Base-by-base conservation (phyloP, 2,888 invertebrate species). In the Leptarthrus brevirostris region DNA sequence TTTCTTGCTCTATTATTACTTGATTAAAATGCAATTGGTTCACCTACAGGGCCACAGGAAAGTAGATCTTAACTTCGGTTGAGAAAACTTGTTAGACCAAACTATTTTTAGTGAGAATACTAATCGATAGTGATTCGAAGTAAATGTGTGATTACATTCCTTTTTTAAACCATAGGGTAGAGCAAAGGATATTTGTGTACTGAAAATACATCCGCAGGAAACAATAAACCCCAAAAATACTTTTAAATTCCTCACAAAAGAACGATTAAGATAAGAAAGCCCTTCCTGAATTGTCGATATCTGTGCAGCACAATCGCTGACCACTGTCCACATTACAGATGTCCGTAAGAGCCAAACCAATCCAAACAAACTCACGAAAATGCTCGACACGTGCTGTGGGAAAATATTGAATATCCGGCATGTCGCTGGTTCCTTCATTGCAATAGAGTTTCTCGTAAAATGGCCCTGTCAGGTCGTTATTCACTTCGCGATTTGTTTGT, bases 401-500 rank as follows among this genome's bases (percentile, higher is more conserved):
- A 69, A 72, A 74, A 66, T 74, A 74, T 44, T 74, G 72, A 56
- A 74, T 72, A 69, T 74, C 74, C 74, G 74, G 66, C 20, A 16
- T 30, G 64, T 14, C 16, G 20, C n/a, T 3, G 40, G 3, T 40
- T 12, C n/a, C 40, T 40, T 40, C 40, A 1, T n/a, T 40, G n/a
- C 58, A 34, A 58, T 58, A 16, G 58, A 58, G 20, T 34, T 26
- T 16, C 34, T 34, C 58, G 16, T 36, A 58, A n/a, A 36, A 58
- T 58, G 58, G 36, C 58, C 40, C 58, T 18, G 3, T 20, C 3
- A 4, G 49, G 20, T 16, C 16, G 18, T 49, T 49, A 20, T 18
- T 20, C 18, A 49, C 49, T 16, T 3, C 14, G 14, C 22, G 64
- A 64, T 64, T 64, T 64, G 40, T 64, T 64, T 64, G 44, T 44